Conservation (phyloP, 2,797 vertebrate species). For the Anabacerthia variegaticeps region DNA sequence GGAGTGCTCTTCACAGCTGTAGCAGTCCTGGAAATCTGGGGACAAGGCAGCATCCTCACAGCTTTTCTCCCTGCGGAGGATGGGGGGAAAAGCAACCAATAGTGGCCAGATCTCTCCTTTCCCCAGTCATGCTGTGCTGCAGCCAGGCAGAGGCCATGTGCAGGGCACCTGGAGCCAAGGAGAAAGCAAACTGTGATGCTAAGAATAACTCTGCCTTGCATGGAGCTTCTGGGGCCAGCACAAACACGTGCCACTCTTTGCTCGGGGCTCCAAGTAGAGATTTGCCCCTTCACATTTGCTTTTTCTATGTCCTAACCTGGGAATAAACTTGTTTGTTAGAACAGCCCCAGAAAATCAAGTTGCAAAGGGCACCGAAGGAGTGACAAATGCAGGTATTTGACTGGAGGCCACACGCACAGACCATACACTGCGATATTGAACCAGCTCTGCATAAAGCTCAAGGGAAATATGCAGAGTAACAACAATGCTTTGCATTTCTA, state of each 20-base stretch:
- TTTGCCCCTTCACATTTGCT: not conserved
- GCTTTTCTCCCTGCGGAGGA: not conserved
- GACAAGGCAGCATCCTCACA: not conserved
- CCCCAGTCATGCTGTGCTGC: not conserved
- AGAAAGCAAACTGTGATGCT: not conserved
- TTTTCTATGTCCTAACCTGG: not conserved
- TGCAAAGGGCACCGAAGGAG: not conserved
- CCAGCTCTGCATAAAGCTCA: slow-evolving; percentile 34
- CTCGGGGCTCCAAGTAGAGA: not conserved
- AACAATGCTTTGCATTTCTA: slow-evolving; percentile 61
- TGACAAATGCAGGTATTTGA: slow-evolving; percentile 2
- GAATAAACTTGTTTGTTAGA: slow-evolving; percentile 30
- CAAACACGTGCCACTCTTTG: accelerated
- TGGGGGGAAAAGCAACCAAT: not conserved
- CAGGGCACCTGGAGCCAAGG: not conserved
- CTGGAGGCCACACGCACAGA: not conserved
- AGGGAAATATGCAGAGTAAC: slow-evolving; percentile 46
- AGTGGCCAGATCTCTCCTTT: not conserved
- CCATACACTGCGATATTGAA: not conserved
- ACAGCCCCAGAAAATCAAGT: slow-evolving; percentile 11
- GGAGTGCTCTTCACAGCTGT: too few relatives aligned
- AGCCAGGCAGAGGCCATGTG: not conserved
- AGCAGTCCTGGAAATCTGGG: not conserved
- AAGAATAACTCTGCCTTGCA: not conserved
- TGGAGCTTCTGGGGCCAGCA: not conserved